Evolutionary conservation across 2,888 invertebrate genomes (phyloP), one percentile per base, ranked within the genome.

Genomic region (Stramonita haemastoma): DNA sequence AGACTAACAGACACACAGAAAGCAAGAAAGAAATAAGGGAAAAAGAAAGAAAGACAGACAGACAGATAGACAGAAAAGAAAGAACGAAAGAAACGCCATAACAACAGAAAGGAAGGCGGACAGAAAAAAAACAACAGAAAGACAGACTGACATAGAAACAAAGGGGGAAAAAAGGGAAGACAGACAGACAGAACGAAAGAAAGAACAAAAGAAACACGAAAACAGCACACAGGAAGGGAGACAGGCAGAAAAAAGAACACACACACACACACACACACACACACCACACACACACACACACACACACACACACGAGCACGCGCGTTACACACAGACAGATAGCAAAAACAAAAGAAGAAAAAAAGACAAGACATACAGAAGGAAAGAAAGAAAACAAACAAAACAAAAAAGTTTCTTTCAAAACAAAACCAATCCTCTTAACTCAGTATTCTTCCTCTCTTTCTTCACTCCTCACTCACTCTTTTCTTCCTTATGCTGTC

Each of bases 61-160:
- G 4, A 46, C 46, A 46, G 4, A 46, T 8, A 26, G n/a, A 26
- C 32, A 17, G 26, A 46, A 46, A 46, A 83, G 46, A 70, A 70
- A 87, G 70, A 87, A 70, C 32, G 86, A 57, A 60, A 86, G 86
- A 86, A 60, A 32, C 66, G 32, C 60, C 66, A 32, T 60, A 60
- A 66, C 32, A 66, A 60, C 46, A 86, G 34, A 86, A n/a, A 86
- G 86, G 32, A n/a, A 86, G 86, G 34, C 0, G 34, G 34, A 36
- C 81, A 81, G 36, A 46, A 5, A 83, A 46, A 83, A 46, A 83
- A 46, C 26, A n/a, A 46, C n/a, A 19, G 46, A 36, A 26, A n/a
- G 89, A 70, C 84, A 89, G 89, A 84, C 36, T 70, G 88, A 84
- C 73, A 85, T 34, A 89, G 73, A 89, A 84, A 89, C 85, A 85